A percentile compares a stretch with the other conserved stretches of the same genome.
These are phyloP conservation scores for Falco cherrug DNA, from an alignment of 2,797 vertebrate species.

Conservation along the genomic window DNA sequence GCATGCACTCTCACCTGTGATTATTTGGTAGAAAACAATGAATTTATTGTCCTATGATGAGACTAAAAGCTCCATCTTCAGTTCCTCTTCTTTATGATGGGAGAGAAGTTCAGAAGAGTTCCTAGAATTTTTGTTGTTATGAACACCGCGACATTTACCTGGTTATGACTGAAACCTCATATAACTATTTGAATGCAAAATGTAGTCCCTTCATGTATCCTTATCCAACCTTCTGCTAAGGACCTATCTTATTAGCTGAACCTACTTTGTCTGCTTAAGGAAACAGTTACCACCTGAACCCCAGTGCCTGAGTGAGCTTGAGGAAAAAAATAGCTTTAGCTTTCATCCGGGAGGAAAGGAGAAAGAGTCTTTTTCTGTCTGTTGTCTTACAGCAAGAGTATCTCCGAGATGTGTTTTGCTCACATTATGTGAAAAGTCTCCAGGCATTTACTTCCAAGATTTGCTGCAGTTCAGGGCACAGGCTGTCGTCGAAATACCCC, in stretches of 20 bases:
- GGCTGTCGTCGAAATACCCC: neutral
- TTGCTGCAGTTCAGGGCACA: neutral
- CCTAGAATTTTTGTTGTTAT: neutral
- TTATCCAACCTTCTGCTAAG: neutral
- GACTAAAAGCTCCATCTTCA: neutral
- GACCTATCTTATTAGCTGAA: neutral
- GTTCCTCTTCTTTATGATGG: neutral
- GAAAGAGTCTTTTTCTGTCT: neutral
- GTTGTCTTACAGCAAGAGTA: neutral
- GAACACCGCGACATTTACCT: neutral
- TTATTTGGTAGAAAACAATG: neutral
- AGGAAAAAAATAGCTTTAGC: neutral
- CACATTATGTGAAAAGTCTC: neutral
- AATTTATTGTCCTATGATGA: neutral
- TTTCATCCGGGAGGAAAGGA: neutral
- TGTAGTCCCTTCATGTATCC: neutral
- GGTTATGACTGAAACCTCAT: neutral
- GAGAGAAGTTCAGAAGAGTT: neutral
- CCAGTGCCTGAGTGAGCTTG: neutral
- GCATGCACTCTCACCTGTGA: neutral
- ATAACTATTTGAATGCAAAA: neutral
- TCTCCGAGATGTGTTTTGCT: neutral
- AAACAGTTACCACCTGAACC: neutral
- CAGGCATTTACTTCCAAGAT: neutral
- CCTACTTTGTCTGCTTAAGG: neutral